Evolutionary conservation across 1,140 invertebrate genomes (phyloP), one percentile per base, ranked within the genome.

Genomic region (Magallana gigas): DNA sequence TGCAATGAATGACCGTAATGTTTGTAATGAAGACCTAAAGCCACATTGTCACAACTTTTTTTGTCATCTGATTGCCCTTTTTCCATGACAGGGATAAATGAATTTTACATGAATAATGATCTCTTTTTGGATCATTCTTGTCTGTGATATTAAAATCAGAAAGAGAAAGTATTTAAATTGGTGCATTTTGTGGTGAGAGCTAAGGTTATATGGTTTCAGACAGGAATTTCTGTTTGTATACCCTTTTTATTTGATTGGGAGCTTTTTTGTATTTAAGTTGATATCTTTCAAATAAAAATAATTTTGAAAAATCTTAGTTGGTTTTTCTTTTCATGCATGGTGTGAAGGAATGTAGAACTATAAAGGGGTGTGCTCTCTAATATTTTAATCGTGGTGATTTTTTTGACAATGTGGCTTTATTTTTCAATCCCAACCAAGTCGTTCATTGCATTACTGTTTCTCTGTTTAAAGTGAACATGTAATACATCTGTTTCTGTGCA

Each of bases 291-390:
- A 23, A 76, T 29, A 29, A 76, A 76, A 71, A 76, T 76, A 29
- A 29, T 76, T 76, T 76, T 76, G 23, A 76, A 76, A 29, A 76
- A 76, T 76, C 68, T 76, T 76, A 76, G 18, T 76, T 76, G 68
- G 23, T 76, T 12, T 64, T 76, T 76, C 36, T 76, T 29, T 76
- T 36, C 36, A 29, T 76, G 68, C 68, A 76, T 76, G 68, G 68
- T 76, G 68, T 76, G 68, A 76, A 12, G 68, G 29, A 76, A 76
- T 76, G 68, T 76, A 6, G 23, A 12, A 12, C 36, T 29, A 76
- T 76, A 6, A 76, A 76, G 23, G 68, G 18, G 68, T 76, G 68
- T 76, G 68, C 68, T 76, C 14, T 62, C 60, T 62, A 62, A 62
- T 62, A 9, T 62, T 62, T 62, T 62, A 16, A 62, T 48, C 2